Evolutionary conservation across 2,888 invertebrate species (phyloP), one percentile per base, ranked within the genome.

Genomic region (Stratiomys singularior): DNA sequence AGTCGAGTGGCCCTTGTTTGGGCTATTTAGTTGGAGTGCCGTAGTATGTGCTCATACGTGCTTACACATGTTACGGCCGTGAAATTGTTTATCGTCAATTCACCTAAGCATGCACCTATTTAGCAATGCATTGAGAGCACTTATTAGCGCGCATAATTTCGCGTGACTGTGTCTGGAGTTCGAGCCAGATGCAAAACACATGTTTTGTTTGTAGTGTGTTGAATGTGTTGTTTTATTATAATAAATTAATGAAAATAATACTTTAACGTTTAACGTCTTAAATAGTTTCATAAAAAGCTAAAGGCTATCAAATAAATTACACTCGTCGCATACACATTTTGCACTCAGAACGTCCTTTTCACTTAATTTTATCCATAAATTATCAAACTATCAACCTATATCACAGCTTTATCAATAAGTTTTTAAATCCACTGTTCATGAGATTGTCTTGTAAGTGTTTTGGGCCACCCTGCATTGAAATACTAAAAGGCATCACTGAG

Each of bases 401-500:
- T 69, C 69, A 69, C 69, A 69, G 69, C 46, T 46, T 69, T 21
- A 7, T 5, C 15, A 2, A n/a, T 52, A 9, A 5, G 15, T 18
- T 4, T 9, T 13, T 37, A 25, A 66, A 66, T 18, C 27, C n/a
- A 47, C 27, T 30, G 9, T 21, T 25, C 46, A 46, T 47, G 67
- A 37, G 67, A 67, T 67, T 47, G 47, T 69, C 47, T 9, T n/a
- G 4, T 69, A 9, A 25, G 46, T 3, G 0, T 23, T 5, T 60
- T 15, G 11, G 7, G 0, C n/a, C 30, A 64, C 28, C n/a, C 64
- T 0, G n/a, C 0, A n/a, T 3, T 15, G 64, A 15, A 25, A 30
- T 30, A 69, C 28, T 69, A 69, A 44, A 30, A 23, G 15, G 25
- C 47, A 30, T 47, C 46, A 44, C 25, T 69, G 69, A 69, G 69